Percentiles rank a stretch among this genome's conserved stretches.
Conservation (phyloP, 2,797 vertebrate genomes). For the Calcarius lapponicus region DNA sequence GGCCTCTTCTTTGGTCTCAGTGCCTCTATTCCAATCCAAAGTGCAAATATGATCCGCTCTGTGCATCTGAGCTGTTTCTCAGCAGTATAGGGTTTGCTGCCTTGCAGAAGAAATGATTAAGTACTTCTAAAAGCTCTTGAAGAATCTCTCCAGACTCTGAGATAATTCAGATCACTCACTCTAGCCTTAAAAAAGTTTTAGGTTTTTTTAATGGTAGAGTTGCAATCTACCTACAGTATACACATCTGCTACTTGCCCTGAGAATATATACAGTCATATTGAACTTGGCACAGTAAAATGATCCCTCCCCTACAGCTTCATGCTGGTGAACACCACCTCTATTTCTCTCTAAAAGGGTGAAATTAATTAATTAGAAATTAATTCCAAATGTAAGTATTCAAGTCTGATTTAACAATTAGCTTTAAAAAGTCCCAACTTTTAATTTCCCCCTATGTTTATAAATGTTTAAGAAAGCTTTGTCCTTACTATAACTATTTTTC, state of each 20-base stretch:
- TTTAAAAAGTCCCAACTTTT: not conserved
- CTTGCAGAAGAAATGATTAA: not conserved
- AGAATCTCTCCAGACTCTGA: not conserved
- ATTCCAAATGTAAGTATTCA: not conserved
- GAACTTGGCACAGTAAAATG: not conserved
- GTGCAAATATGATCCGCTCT: not conserved
- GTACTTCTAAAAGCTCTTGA: not conserved
- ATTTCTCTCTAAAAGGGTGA: not conserved
- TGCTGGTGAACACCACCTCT: not conserved
- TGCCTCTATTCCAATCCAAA: not conserved
- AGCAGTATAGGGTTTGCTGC: not conserved
- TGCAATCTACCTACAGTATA: not conserved
- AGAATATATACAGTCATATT: not conserved
- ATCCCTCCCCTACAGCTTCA: not conserved
- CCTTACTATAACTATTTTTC: not conserved
- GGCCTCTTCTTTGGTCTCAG: not conserved
- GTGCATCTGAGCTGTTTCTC: not conserved
- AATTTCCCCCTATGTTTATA: not conserved
- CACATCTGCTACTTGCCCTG: not conserved
- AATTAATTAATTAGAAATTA: not conserved
- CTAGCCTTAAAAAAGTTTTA: not conserved
- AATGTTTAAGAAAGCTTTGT: not conserved
- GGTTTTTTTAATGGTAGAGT: fast-evolving
- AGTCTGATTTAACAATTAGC: not conserved
- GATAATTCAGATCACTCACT: not conserved